phyloP scores from a whole-genome alignment of 2,888 invertebrate genomes.

The Xestia ashworthii region DNA sequence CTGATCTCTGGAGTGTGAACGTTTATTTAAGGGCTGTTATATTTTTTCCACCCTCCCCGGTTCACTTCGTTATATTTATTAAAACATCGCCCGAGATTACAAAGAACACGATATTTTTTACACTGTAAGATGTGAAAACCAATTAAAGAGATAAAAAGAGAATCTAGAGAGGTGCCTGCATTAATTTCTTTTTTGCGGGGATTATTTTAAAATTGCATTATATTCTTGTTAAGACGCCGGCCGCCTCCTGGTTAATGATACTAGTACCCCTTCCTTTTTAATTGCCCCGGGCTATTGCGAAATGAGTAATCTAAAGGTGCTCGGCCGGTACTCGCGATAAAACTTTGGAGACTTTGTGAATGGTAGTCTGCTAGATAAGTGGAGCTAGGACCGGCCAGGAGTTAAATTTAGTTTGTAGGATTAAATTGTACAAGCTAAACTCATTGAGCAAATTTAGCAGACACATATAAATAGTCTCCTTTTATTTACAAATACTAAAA shows the following conservation, averaged over 20 bases:
- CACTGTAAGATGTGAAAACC: slow-evolving; percentile 91
- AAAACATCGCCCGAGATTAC: slow-evolving; percentile 91
- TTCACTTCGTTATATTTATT: slow-evolving; percentile 91
- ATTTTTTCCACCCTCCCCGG: slow-evolving; percentile 85
- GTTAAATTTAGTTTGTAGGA: slow-evolving; percentile 9
- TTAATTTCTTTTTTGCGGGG: slow-evolving; percentile 91
- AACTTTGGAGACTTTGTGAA: slow-evolving; percentile 81
- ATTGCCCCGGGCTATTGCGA: slow-evolving; percentile 90
- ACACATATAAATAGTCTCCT: background rate
- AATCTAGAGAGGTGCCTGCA: slow-evolving; percentile 90
- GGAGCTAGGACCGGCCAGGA: slow-evolving; percentile 12
- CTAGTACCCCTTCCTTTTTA: slow-evolving; percentile 90
- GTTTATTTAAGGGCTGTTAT: slow-evolving; percentile 89
- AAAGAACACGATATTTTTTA: slow-evolving; percentile 91
- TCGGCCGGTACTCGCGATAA: slow-evolving; percentile 83
- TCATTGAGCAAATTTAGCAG: background rate
- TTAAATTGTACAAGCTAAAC: slow-evolving; percentile 11
- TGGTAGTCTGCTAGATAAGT: slow-evolving; percentile 64
- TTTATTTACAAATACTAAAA: slow-evolving; percentile 8
- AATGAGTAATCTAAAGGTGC: slow-evolving; percentile 90
- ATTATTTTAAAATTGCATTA: slow-evolving; percentile 91
- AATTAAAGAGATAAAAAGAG: slow-evolving; percentile 91
- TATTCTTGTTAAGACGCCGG: slow-evolving; percentile 90
- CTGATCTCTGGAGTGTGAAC: slow-evolving; percentile 90
- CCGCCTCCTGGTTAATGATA: slow-evolving; percentile 88